Base-by-base conservation (phyloP, 2,888 invertebrate genomes). In the Himalopsyche tibetana region DNA sequence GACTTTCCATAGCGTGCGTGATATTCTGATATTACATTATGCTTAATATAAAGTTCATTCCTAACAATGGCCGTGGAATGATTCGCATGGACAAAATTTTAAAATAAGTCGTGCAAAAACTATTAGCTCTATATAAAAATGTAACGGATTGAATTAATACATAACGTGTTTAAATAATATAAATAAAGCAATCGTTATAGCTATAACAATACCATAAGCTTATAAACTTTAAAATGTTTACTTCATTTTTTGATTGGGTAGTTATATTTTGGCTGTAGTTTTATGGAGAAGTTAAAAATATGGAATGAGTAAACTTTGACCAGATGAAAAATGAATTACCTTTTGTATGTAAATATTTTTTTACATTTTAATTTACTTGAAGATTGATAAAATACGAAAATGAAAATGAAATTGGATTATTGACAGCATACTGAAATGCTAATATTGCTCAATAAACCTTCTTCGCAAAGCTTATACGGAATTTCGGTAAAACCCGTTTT, bases 91-190 rank as follows among this genome's bases (percentile, higher is more conserved):
- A 74, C 74, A 74, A 38, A 28, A 74, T 74, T 74, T 74, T 38
- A 74, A 74, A 74, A 74, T 74, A 74, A 74, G 38, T 74, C 74
- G 74, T 74, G 74, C 74, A 74, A 74, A 74, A 74, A 74, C 36
- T 74, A 74, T 74, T 74, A 12, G 74, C 28, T 36, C 74, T 36
- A 38, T 15, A 36, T 36, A 74, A 36, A 74, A 74, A 74, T 74
- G 74, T 74, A 38, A 38, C 38, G 38, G 74, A 74, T 38, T 38
- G 38, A 74, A 74, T 74, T 38, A 38, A 74, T 74, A 74, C 12
- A 74, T 38, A 74, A 74, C 36, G 38, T 38, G 36, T 36, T 15
- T 15, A 74, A 36, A 74, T 12, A 28, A 28, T 28, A 28, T 28
- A 74, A 36, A 74, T 36, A 74, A 36, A 38, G 74, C 74, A 36